phyloP scores from a whole-genome alignment of 2,797 vertebrate species.

The Setipinna tenuifilis region DNA sequence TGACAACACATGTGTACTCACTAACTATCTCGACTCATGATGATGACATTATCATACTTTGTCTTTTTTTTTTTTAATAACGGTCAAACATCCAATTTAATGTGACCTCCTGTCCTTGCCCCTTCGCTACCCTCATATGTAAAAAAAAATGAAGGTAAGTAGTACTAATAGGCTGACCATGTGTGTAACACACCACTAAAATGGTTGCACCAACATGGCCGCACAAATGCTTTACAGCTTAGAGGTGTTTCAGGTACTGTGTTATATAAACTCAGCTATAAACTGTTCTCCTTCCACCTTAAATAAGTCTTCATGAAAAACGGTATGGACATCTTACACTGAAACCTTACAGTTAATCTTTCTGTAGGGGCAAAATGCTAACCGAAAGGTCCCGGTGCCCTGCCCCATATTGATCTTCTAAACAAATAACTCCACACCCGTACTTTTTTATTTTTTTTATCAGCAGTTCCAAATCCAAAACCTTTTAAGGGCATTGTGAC shows the following conservation, averaged over 20 bases:
- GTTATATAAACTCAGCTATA: too few species aligned
- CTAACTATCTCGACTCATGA: neutral
- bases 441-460: neutral
- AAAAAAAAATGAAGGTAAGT: neutral
- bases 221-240: neutral
- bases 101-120: neutral
- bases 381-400: neutral
- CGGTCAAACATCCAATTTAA: neutral
- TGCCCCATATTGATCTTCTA: neutral
- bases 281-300: too few species aligned
- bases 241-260: neutral
- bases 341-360: neutral
- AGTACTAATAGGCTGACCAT: neutral
- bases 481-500: conserved; percentile 4
- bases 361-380: neutral
- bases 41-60: neutral
- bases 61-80: neutral
- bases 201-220: neutral
- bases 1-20: neutral
- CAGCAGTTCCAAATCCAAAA: neutral
- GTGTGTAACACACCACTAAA: neutral
- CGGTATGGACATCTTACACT: neutral
- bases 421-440: neutral
- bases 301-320: neutral
- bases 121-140: neutral